Percentiles rank a stretch among this genome's conserved stretches.
phyloP scores from a whole-genome alignment of 2,888 invertebrate genomes.

The Rhaphigaster nebulosa region DNA sequence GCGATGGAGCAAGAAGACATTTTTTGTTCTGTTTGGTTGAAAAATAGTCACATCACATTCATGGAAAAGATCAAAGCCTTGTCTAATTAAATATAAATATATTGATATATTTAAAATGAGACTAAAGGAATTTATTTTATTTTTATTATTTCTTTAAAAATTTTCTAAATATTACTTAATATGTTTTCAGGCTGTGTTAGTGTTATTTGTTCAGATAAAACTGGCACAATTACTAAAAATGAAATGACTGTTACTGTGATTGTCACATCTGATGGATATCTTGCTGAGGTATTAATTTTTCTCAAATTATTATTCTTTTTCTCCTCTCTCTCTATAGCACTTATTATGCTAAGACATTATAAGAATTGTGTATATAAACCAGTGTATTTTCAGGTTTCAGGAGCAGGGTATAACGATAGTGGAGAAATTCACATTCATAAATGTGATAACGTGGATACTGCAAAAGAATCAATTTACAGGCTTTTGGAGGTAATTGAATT shows the following conservation, averaged over 20 bases:
- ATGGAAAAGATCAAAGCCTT: too few relatives aligned
- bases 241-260: slow-evolving; percentile 99
- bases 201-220: slow-evolving; percentile 98
- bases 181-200: slow-evolving; percentile 83
- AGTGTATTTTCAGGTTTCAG: slow-evolving; percentile 74
- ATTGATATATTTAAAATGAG: too few relatives aligned
- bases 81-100: too few relatives aligned
- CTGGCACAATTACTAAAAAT: slow-evolving; percentile 97
- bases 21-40: too few relatives aligned
- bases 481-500: slow-evolving; percentile 80
- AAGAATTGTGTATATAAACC: neutral
- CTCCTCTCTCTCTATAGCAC: neutral
- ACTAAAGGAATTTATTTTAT: neutral
- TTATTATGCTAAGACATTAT: neutral
- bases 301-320: neutral
- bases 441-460: slow-evolving; percentile 81
- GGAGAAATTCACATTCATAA: slow-evolving; percentile 87
- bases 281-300: slow-evolving; percentile 78
- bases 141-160: neutral
- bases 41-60: too few relatives aligned
- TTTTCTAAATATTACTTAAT: neutral
- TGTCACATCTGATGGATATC: slow-evolving; percentile 91
- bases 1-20: too few relatives aligned
- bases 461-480: slow-evolving; percentile 81
- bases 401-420: slow-evolving; percentile 90